Evolutionary conservation across 2,797 vertebrate genomes (phyloP).

Genomic region (Crax fasciolata): DNA sequence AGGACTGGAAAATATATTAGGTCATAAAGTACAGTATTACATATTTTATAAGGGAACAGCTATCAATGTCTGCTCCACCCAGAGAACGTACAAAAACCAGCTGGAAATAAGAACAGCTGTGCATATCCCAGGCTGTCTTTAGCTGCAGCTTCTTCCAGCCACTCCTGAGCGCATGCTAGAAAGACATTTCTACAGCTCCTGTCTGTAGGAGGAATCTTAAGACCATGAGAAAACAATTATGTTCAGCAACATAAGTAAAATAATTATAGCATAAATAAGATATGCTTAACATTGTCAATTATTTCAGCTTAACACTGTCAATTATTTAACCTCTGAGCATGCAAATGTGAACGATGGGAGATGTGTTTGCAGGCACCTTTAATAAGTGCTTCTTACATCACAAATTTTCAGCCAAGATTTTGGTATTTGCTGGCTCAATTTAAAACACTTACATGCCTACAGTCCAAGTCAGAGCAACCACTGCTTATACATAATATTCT

Average conservation of each 20-base stretch:
- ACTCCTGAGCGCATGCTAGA: not conserved
- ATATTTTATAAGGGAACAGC: conserved; percentile 66
- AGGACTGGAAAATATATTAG: conserved; percentile 61
- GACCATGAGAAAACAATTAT: not conserved
- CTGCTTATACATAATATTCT: not conserved
- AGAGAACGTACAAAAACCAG: not conserved
- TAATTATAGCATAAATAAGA: conserved; percentile 44
- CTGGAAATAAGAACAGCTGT: conserved; percentile 50
- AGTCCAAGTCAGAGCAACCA: not conserved
- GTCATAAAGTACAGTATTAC: conserved; percentile 42
- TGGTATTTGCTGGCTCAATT: not conserved
- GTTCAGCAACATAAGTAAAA: conserved; percentile 32
- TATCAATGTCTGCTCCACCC: conserved; percentile 48
- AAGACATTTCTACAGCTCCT: not conserved
- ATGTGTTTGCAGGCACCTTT: conserved; percentile 2
- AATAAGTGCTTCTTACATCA: not conserved
- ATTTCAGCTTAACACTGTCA: conserved; percentile 16
- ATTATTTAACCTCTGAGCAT: not conserved
- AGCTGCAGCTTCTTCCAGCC: conserved; percentile 48
- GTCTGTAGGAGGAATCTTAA: conserved; percentile 15
- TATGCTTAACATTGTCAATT: not conserved
- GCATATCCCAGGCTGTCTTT: not conserved
- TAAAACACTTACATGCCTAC: not conserved
- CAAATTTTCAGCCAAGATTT: not conserved
- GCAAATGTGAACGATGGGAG: not conserved